Conservation (phyloP, 1,140 invertebrate species). For the Drosophila simulans region DNA sequence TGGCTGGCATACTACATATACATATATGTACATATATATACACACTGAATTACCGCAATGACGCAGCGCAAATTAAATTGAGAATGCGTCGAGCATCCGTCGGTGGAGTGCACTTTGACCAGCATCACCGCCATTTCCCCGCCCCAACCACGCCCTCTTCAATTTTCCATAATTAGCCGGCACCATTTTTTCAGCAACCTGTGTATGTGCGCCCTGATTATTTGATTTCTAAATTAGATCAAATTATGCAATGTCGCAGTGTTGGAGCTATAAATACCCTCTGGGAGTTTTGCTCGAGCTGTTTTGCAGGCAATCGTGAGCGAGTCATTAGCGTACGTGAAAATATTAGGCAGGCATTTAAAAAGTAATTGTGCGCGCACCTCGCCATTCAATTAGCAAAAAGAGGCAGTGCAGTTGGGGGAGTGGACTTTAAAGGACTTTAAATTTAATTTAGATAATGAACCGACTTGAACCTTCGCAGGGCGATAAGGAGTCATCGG, state of each 20-base stretch:
- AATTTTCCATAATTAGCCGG: constrained; percentile 61
- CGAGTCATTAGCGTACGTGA: constrained; percentile 58
- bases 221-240: constrained; percentile 71
- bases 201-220: constrained; percentile 30
- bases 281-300: constrained; percentile 22
- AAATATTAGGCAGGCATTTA: constrained; percentile 32
- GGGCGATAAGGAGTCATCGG: neutral
- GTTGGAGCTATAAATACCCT: constrained; percentile 54
- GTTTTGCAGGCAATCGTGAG: constrained; percentile 43
- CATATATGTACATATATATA: neutral
- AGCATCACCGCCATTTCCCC: constrained; percentile 14
- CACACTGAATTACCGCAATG: constrained; percentile 60
- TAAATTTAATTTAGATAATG: constrained; percentile 58
- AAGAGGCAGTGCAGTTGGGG: constrained; percentile 10
- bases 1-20: neutral
- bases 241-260: constrained; percentile 56
- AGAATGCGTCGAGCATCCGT: constrained; percentile 23
- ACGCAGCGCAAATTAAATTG: constrained; percentile 67
- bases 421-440: constrained; percentile 8
- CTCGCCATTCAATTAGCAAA: constrained; percentile 45
- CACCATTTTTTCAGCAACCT: constrained; percentile 57
- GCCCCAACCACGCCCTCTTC: neutral
- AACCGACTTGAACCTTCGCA: constrained; percentile 23
- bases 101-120: constrained; percentile 36
- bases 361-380: constrained; percentile 43